Percentiles rank a stretch among this genome's conserved stretches.
phyloP scores from a whole-genome alignment of 2,797 vertebrate species.

The Salarias fasciatus region DNA sequence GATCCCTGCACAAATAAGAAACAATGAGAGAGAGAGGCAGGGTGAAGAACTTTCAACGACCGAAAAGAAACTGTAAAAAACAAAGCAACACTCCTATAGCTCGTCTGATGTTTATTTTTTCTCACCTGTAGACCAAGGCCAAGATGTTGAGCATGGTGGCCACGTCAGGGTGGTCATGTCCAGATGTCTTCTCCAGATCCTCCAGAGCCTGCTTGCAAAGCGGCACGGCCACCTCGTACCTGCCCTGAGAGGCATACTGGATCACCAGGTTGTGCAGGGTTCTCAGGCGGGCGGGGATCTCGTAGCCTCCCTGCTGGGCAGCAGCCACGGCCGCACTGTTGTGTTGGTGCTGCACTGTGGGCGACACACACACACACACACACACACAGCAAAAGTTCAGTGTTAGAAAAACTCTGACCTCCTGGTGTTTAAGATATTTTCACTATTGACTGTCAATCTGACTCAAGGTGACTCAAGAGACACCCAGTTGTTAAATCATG shows the following conservation, averaged over 20 bases:
- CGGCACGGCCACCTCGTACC: constrained; percentile 91
- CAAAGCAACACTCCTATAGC: no score
- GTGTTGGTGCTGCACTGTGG: constrained; percentile 79
- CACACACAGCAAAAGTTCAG: no score
- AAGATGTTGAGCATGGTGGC: constrained; percentile 95
- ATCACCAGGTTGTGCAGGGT: constrained; percentile 94
- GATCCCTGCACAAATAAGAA: constrained; percentile 81
- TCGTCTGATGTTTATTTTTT: no score
- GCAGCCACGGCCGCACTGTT: constrained; percentile 85
- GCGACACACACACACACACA: no score
- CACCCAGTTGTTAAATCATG: no score
- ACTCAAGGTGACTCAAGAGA: no score
- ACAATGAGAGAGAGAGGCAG: background rate
- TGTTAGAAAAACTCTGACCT: no score
- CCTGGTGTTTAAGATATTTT: no score
- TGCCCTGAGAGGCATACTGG: constrained; percentile 91
- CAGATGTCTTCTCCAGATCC: constrained; percentile 91
- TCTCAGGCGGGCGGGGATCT: constrained; percentile 88
- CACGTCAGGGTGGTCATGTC: constrained; percentile 91
- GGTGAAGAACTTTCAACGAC: no score
- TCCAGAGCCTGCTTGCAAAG: constrained; percentile 93
- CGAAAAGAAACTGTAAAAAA: no score
- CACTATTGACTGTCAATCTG: no score
- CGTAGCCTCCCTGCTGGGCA: constrained; percentile 89
- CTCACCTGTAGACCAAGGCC: constrained; percentile 90